Base-by-base conservation (phyloP, 1,140 invertebrate genomes). In the Sitophilus oryzae region DNA sequence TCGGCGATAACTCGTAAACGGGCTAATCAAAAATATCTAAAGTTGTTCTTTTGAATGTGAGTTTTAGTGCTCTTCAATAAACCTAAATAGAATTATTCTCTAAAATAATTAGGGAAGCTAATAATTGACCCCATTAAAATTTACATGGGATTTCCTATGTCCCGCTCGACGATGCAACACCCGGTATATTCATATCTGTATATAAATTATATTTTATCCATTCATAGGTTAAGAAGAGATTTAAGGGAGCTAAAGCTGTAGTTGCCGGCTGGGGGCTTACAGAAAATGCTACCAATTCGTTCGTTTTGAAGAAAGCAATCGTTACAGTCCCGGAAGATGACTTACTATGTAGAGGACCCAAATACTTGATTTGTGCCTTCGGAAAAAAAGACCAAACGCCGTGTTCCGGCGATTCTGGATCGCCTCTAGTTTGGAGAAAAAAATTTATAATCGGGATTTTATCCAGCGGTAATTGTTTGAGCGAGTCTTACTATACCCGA, bases 361-460 rank as follows among this genome's bases (percentile, higher is more conserved):
- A 22, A 2, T 43, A 16, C 2, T 2, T 43, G 10, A 21, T 43
- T 16, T 43, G 41, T 20, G 10, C 41, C 10, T 20, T n/a, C n/a
- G 16, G 18, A 23, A 43, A 9, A 43, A 30, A 30, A 6, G 15
- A 18, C 22, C 18, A 18, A 43, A 18, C 41, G 22, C 41, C 41
- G 1, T 43, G 41, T 21, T 16, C 19, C n/a, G 41, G 41, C 1
- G 41, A 43, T 43, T 43, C 41, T 11, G 41, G 41, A 18, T 43
- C 41, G 22, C 41, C 41, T 9, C 19, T 43, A 20, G 20, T 43
- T 19, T 43, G 10, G 14, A 22, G 22, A 6, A 22, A 23, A 11
- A 22, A 11, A 20, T n/a, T n/a, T n/a, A 10, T 43, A 10, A 43
- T 43, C 22, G 41, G 41, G 10, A 18, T 43, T 1, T 6, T 43